Conservation (phyloP, 64 coral and sea anemone species). For the Orbicella faveolata region DNA sequence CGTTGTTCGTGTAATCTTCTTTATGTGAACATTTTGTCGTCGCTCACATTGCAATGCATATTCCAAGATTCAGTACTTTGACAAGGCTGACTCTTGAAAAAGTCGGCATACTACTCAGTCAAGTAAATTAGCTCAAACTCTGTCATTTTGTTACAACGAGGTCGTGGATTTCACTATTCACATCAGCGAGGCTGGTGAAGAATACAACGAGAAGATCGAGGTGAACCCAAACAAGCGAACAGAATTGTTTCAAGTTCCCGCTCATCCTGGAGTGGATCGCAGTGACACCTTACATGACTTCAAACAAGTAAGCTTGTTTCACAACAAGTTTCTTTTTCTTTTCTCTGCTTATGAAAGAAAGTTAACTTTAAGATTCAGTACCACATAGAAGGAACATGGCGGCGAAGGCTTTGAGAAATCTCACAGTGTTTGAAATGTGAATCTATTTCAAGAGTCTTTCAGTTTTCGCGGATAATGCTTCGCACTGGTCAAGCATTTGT, state of each 20-base stretch:
- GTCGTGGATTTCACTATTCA: conserved; percentile 15
- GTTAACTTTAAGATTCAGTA: background rate
- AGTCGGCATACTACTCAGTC: no score
- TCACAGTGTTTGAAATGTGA: no score
- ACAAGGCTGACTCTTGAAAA: no score
- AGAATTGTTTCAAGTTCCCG: conserved; percentile 12
- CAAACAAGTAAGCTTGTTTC: background rate
- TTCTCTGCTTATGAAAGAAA: background rate
- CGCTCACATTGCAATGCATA: no score
- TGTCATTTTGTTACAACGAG: background rate
- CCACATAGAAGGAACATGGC: background rate
- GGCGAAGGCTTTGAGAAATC: no score
- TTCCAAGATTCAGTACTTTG: no score
- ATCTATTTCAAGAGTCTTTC: no score
- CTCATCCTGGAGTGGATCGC: conserved; percentile 34
- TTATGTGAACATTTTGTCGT: no score
- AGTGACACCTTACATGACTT: conserved; percentile 11
- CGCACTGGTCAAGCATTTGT: no score
- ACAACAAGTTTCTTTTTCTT: background rate
- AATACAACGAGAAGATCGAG: conserved; percentile 17
- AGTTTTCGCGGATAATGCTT: no score
- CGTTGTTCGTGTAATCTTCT: no score
- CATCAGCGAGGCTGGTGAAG: background rate
- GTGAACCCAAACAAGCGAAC: background rate
- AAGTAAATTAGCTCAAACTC: no score